Conservation (phyloP, 1,140 invertebrate genomes). For the Drosophila busckii region DNA sequence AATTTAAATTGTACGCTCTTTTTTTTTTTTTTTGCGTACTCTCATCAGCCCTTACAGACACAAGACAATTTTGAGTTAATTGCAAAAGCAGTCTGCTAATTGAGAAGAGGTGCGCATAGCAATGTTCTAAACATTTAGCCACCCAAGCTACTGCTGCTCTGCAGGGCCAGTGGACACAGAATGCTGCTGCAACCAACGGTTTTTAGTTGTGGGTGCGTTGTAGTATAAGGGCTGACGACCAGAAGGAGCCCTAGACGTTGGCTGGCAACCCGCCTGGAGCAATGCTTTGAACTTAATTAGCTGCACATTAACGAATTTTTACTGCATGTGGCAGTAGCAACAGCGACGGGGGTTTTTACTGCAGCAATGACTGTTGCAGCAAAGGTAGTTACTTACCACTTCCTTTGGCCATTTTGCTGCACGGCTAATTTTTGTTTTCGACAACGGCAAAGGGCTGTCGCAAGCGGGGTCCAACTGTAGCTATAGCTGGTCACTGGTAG, state of each 20-base stretch:
- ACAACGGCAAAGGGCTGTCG: slow-evolving; percentile 56
- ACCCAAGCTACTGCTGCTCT: neutral
- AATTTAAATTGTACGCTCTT: too few relatives aligned
- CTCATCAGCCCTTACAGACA: too few relatives aligned
- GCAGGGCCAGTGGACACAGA: neutral
- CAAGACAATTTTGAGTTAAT: neutral
- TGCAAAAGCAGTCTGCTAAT: slow-evolving; percentile 13
- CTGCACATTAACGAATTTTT: slow-evolving; percentile 75
- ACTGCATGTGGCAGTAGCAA: slow-evolving; percentile 52
- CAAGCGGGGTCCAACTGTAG: neutral
- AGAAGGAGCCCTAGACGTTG: slow-evolving; percentile 22
- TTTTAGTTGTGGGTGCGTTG: slow-evolving; percentile 6
- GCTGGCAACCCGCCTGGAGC: slow-evolving; percentile 44
- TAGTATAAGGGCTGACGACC: slow-evolving; percentile 4
- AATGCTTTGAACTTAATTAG: slow-evolving; percentile 76
- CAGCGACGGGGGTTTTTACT: slow-evolving; percentile 37
- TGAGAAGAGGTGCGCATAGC: slow-evolving; percentile 4
- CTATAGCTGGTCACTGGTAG: slow-evolving; percentile 36
- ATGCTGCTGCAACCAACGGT: neutral
- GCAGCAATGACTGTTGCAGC: slow-evolving; percentile 36
- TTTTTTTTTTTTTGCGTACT: too few relatives aligned
- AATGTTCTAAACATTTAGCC: slow-evolving; percentile 18
- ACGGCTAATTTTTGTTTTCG: slow-evolving; percentile 74
- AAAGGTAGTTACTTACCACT: slow-evolving; percentile 63
- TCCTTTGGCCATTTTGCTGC: slow-evolving; percentile 71